Evolutionary conservation across 1,140 invertebrate genomes (phyloP).

Genomic region (Anoplolepis gracilipes): DNA sequence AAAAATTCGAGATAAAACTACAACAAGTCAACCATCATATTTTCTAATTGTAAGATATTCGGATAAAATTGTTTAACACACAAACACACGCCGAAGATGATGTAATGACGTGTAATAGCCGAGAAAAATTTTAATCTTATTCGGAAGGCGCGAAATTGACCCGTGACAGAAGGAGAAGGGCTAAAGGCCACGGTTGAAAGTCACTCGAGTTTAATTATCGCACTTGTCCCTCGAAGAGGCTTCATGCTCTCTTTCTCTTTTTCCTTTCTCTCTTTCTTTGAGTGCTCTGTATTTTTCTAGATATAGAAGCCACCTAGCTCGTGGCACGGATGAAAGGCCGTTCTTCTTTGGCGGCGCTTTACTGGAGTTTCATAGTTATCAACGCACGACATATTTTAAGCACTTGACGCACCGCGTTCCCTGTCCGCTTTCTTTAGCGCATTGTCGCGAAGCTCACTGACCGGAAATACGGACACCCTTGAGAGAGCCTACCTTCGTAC

Average conservation of each 20-base stretch:
- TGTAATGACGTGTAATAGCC: not conserved
- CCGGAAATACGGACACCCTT: constrained; percentile 52
- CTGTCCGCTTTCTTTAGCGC: constrained; percentile 43
- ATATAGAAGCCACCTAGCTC: constrained; percentile 18
- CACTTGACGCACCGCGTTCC: constrained; percentile 44
- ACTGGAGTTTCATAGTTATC: constrained; percentile 42
- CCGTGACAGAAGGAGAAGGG: not conserved
- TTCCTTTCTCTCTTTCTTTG: not conserved
- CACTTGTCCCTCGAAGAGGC: constrained; percentile 21
- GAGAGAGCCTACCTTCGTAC: constrained; percentile 48
- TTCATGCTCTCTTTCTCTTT: not conserved
- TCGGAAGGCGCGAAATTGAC: not conserved
- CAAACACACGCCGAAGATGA: not conserved
- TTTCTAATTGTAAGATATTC: too few species aligned
- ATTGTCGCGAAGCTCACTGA: constrained; percentile 52
- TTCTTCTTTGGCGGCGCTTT: constrained; percentile 44
- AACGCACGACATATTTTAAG: constrained; percentile 60
- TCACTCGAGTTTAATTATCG: constrained; percentile 45
- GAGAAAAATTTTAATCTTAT: not conserved
- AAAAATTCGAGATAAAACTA: not conserved
- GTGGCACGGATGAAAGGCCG: constrained; percentile 36
- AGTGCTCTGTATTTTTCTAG: constrained; percentile 38
- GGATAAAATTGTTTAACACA: constrained; percentile 22
- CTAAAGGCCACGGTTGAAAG: constrained; percentile 30
- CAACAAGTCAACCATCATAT: not conserved